Conservation (phyloP, 2,113 vertebrate genomes). For the Tenebrosternarchus preto region DNA sequence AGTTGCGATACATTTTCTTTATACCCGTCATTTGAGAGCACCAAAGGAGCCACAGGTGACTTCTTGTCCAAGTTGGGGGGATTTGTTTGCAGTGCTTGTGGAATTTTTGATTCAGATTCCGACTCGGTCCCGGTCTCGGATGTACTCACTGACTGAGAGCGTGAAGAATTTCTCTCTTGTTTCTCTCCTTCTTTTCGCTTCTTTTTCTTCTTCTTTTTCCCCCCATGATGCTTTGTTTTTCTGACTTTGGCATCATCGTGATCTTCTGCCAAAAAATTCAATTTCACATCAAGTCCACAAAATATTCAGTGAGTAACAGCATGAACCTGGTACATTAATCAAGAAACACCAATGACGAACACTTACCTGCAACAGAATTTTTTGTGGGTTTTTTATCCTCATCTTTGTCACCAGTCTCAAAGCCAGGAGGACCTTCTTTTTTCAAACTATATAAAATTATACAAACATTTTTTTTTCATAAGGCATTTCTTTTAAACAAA, state of each 20-base stretch:
- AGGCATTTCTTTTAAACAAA: background rate
- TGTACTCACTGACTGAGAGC: slow-evolving; percentile 73
- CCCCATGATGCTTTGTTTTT: slow-evolving; percentile 73
- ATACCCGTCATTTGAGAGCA: slow-evolving; percentile 39
- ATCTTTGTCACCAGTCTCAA: slow-evolving; percentile 55
- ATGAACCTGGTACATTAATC: background rate
- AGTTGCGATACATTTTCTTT: slow-evolving; percentile 18
- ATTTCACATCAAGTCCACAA: background rate
- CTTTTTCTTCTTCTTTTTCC: slow-evolving; percentile 79
- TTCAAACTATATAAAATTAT: slow-evolving; percentile 22
- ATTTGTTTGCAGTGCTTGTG: slow-evolving; percentile 53
- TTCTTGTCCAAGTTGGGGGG: slow-evolving; percentile 56
- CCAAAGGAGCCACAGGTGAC: slow-evolving; percentile 55
- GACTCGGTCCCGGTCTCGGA: slow-evolving; percentile 75
- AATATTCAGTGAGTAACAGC: background rate
- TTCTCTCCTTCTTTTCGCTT: slow-evolving; percentile 73
- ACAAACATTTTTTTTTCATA: background rate
- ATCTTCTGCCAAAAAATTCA: slow-evolving; percentile 51
- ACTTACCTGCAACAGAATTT: slow-evolving; percentile 64
- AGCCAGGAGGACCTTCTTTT: slow-evolving; percentile 33
- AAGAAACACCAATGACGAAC: background rate
- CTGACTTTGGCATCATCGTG: slow-evolving; percentile 70
- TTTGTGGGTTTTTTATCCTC: slow-evolving; percentile 64
- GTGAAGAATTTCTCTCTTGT: slow-evolving; percentile 76
- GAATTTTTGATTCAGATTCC: slow-evolving; percentile 67